Percentiles rank a stretch among this genome's conserved stretches.
Conservation (phyloP, 1,140 invertebrate species). For the Eubasilissa regina region DNA sequence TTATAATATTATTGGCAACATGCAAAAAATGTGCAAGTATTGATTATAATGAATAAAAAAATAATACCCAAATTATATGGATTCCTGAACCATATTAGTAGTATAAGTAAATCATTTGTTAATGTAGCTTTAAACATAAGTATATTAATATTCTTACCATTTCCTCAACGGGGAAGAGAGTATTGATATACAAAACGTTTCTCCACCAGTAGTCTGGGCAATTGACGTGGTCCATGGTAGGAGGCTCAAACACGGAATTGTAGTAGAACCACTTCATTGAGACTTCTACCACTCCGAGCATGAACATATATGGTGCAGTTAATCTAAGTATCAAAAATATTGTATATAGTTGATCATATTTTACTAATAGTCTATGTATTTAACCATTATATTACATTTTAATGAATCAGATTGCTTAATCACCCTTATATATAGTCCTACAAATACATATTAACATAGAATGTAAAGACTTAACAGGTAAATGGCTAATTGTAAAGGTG, state of each 20-base stretch:
- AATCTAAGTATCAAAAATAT: constrained; percentile 69
- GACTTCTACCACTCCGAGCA: constrained; percentile 84
- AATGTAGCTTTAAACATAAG: background rate
- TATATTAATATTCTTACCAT: constrained; percentile 76
- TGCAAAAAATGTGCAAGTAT: too few relatives aligned
- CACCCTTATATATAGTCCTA: too few relatives aligned
- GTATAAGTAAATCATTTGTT: background rate
- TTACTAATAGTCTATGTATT: too few relatives aligned
- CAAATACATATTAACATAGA: too few relatives aligned
- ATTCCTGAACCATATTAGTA: too few relatives aligned
- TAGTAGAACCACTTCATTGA: constrained; percentile 87
- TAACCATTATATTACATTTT: too few relatives aligned
- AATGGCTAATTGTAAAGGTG: too few relatives aligned
- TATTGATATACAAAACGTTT: constrained; percentile 88
- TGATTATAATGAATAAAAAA: too few relatives aligned
- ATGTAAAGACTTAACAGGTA: too few relatives aligned
- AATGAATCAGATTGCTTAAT: too few relatives aligned
- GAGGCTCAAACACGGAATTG: constrained; percentile 87
- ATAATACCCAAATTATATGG: too few relatives aligned
- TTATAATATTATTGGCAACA: too few relatives aligned
- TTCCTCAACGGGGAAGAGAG: constrained; percentile 86
- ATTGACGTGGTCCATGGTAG: constrained; percentile 84
- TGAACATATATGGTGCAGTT: constrained; percentile 88
- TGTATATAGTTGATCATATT: background rate
- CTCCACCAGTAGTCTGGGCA: constrained; percentile 91